Base-by-base conservation (phyloP, 2,113 vertebrate genomes). In the Hylia prasina region DNA sequence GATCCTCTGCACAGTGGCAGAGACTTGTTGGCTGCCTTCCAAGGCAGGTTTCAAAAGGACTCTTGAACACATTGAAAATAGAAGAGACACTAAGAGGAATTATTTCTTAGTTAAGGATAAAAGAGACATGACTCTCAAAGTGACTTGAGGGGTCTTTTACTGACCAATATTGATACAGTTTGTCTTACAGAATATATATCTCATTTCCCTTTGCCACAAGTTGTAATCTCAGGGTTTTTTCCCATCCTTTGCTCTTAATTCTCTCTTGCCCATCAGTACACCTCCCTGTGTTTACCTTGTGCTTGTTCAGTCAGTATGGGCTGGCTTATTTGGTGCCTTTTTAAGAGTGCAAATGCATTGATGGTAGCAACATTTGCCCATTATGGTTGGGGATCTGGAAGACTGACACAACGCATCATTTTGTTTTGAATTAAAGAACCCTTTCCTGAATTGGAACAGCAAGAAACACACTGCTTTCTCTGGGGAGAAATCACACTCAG, bases 1-100 rank as follows among this genome's bases (percentile, higher is more conserved):
- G 51, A 61, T 75, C 28, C 56, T 45, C 64, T 64, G 48, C 65
- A 71, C 65, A 24, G 44, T 48, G 37, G 47, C 60, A 73, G 42
- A 82, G 68, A 77, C 68, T 73, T 57, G 7, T 15, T 96, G 95
- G 94, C 89, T 94, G 86, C 69, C 80, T 91, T 94, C 82, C 95
- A 89, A 64, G 28, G 18, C 10, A 82, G 11, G 18, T 87, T 94
- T 95, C 83, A 75, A 87, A 94, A 92, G 45, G 25, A 4, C 25
- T 75, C 31, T 94, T 89, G 66, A 92, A 82, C 60, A 79, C 4
- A 7, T 35, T 75, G 87, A 78, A 78, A 84, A 64, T 11, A 85
- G 70, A 81, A 66, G 9, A 92, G 69, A 81, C n/a, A 56, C 51
- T 89, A 89, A 78, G 33, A 54, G 33, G 50, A 92, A 39, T 56